phyloP scores from a whole-genome alignment of 2,113 vertebrate genomes.

The Toxotes chatareus region DNA sequence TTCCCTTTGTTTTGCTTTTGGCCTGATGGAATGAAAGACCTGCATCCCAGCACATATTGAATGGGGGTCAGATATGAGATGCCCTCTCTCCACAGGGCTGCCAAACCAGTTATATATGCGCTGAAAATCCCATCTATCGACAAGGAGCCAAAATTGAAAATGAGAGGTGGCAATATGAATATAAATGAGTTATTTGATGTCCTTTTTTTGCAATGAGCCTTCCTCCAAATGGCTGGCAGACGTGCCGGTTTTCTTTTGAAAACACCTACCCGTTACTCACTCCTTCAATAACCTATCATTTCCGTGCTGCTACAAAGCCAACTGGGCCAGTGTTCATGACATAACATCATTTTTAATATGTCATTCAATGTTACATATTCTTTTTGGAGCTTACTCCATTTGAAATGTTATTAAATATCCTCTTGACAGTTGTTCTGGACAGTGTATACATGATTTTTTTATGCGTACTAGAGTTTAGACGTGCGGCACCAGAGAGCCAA shows the following conservation, averaged over 20 bases:
- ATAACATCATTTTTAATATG: constrained; percentile 3
- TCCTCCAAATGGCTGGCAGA: constrained; percentile 13
- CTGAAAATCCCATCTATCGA: constrained; percentile 49
- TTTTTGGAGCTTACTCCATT: constrained; percentile 9
- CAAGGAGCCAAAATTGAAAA: constrained; percentile 51
- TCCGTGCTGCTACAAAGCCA: constrained; percentile 31
- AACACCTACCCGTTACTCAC: not conserved
- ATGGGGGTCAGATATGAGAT: constrained; percentile 53
- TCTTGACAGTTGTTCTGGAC: not conserved
- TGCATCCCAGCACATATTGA: constrained; percentile 28
- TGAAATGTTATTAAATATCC: constrained; percentile 6
- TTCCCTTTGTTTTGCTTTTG: constrained; percentile 44
- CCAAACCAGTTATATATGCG: constrained; percentile 47
- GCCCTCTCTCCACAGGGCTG: constrained; percentile 27
- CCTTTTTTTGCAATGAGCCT: constrained; percentile 14
- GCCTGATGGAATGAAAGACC: constrained; percentile 39
- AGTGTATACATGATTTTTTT: not conserved
- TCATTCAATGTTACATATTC: not conserved
- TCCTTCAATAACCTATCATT: constrained; percentile 26
- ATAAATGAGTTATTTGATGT: constrained; percentile 55
- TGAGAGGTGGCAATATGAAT: constrained; percentile 40
- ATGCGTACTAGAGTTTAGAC: not conserved
- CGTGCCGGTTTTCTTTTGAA: constrained; percentile 20
- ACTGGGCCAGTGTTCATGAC: constrained; percentile 9
- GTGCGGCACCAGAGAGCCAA: not conserved